These are phyloP conservation scores for Macrotis lagotis DNA, from an alignment of 2,113 vertebrate species.

Conservation along the genomic window DNA sequence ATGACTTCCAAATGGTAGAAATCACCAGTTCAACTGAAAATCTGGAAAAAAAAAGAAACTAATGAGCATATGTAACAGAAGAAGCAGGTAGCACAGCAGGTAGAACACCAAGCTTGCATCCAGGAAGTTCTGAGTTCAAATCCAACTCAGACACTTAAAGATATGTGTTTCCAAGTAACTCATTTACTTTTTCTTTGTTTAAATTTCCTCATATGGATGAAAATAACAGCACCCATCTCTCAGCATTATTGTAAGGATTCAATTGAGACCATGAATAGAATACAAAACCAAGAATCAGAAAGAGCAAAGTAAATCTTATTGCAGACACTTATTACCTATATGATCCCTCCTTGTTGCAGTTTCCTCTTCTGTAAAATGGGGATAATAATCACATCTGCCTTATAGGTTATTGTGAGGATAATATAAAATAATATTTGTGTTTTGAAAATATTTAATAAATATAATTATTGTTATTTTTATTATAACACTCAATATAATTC, in stretches of 20 bases:
- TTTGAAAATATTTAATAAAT: too few relatives aligned
- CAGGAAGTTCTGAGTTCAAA: background rate
- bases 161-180: background rate
- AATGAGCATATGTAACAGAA: background rate
- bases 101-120: background rate
- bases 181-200: background rate
- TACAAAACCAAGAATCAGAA: background rate
- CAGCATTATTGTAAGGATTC: background rate
- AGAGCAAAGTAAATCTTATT: background rate
- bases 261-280: background rate
- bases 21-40: background rate
- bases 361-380: background rate
- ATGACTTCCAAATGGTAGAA: slow-evolving; percentile 17
- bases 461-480: too few relatives aligned
- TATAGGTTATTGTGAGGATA: background rate
- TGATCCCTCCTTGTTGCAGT: background rate
- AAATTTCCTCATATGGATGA: background rate
- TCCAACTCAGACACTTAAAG: background rate
- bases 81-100: background rate
- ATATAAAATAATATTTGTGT: background rate
- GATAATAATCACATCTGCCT: background rate
- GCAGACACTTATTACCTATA: background rate
- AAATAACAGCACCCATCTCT: background rate
- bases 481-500: too few relatives aligned
- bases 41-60: background rate